Base-by-base conservation (phyloP, 1,140 invertebrate genomes). In the Solenopsis fugax region DNA sequence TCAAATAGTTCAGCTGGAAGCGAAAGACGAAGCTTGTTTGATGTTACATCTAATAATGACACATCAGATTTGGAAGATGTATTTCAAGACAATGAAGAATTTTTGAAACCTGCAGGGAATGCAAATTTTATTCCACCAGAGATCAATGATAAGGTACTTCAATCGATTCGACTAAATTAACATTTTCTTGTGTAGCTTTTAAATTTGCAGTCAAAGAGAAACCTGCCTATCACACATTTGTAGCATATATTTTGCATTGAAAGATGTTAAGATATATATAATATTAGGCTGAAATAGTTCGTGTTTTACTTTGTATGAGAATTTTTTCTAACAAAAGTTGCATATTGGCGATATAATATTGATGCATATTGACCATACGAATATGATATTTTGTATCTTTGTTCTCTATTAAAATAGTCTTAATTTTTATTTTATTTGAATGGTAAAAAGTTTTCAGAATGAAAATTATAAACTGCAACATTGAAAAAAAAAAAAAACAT, bases 41-140 rank as follows among this genome's bases (percentile, higher is more conserved):
- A 65, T 65, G 34, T 65, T 65, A 7, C 18, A 34, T 7, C 16
- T 65, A 65, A 65, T 65, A 4, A 65, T 65, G 64, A 65, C 18
- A 24, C 34, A 65, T 65, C 64, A 4, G 9, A 65, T 65, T 65
- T 65, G 9, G 64, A 41, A 37, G 18, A 65, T 37, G 18, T 65
- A 37, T 65, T 65, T 65, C 64, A 29, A 29, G 29, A 65, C 34
- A n/a, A 54, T 65, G 64, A 65, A 34, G 62, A 65, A 65, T 41
- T 34, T 16, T 65, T 65, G 9, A 29, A 65, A 34, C 4, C 16
- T 65, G 62, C 29, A 65, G 16, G 34, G 7, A 37, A 65, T 34
- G 62, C 29, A 65, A 21, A 37, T 65, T 65, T 65, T 37, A 18
- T 41, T 65, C 34, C 34, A 65, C 13, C 62, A n/a, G 34, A 65